Evolutionary conservation across 2,113 vertebrate genomes (phyloP).

Genomic region (Corythaixoides concolor): DNA sequence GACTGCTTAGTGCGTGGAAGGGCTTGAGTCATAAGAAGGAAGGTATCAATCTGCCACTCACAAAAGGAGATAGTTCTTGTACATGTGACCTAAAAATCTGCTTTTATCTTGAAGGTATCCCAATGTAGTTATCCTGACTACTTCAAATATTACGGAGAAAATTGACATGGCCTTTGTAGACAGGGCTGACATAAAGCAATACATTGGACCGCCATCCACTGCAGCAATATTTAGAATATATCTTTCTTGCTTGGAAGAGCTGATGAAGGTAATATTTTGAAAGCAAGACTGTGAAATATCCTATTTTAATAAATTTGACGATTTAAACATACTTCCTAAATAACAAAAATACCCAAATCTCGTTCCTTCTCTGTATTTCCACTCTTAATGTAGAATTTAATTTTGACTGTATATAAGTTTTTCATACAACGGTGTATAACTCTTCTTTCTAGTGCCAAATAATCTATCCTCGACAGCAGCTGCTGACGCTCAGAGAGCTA

Average conservation of each 20-base stretch:
- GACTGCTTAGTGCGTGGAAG: neutral
- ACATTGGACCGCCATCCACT: constrained; percentile 89
- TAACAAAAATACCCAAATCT: neutral
- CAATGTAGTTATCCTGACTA: constrained; percentile 97
- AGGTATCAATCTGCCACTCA: neutral
- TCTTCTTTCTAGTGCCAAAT: constrained; percentile 85
- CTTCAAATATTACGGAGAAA: constrained; percentile 95
- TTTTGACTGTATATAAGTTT: neutral
- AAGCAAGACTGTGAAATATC: neutral
- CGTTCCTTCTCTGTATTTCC: neutral
- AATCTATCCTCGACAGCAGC: constrained; percentile 92
- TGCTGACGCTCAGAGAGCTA: constrained; percentile 90
- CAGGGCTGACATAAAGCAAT: constrained; percentile 96
- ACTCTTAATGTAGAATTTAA: neutral
- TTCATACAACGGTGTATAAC: neutral
- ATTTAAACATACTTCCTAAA: neutral
- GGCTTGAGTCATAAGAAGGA: neutral
- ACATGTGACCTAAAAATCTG: neutral
- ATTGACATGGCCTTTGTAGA: constrained; percentile 97
- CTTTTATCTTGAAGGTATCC: constrained; percentile 79
- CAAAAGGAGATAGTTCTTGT: neutral
- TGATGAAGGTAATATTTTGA: constrained; percentile 89
- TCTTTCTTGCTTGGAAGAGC: constrained; percentile 91
- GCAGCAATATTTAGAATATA: constrained; percentile 95
- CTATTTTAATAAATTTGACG: neutral